Evolutionary conservation across 1,140 invertebrate species (phyloP).

Genomic region (Penaeus vannamei): DNA sequence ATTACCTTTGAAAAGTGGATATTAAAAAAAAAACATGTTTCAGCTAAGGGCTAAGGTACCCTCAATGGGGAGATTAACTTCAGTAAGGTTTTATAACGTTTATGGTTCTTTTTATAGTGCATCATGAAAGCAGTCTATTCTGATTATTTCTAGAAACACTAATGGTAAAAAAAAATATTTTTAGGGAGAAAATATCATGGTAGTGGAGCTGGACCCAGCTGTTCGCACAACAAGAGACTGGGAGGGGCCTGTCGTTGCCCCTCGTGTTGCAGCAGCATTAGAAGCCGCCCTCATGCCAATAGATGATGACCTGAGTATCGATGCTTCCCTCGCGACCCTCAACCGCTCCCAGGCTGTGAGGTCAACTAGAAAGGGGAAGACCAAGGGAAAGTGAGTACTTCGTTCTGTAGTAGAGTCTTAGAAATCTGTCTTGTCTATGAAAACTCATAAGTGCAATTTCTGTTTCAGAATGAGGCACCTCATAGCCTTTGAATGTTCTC

Average conservation of each 20-base stretch:
- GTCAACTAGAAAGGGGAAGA: slow-evolving; percentile 51
- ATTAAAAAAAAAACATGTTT: too few relatives aligned
- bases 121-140: neutral
- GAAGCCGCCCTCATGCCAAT: slow-evolving; percentile 76
- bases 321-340: slow-evolving; percentile 56
- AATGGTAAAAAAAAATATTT: neutral
- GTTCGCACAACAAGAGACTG: slow-evolving; percentile 86
- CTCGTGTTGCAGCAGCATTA: slow-evolving; percentile 81
- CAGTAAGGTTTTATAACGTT: too few relatives aligned
- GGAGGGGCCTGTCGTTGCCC: slow-evolving; percentile 80
- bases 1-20: neutral
- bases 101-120: too few relatives aligned
- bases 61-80: too few relatives aligned
- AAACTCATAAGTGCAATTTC: too few relatives aligned
- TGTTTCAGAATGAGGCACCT: too few relatives aligned
- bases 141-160: neutral
- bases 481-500: too few relatives aligned
- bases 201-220: slow-evolving; percentile 86
- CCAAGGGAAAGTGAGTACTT: slow-evolving; percentile 58
- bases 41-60: too few relatives aligned
- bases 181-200: slow-evolving; percentile 85
- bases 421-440: too few relatives aligned
- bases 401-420: too few relatives aligned
- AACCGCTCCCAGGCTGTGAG: slow-evolving; percentile 48
- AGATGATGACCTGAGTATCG: slow-evolving; percentile 60